Evolutionary conservation across 2,797 vertebrate species (phyloP).

Genomic region (Epinephelus awoara): DNA sequence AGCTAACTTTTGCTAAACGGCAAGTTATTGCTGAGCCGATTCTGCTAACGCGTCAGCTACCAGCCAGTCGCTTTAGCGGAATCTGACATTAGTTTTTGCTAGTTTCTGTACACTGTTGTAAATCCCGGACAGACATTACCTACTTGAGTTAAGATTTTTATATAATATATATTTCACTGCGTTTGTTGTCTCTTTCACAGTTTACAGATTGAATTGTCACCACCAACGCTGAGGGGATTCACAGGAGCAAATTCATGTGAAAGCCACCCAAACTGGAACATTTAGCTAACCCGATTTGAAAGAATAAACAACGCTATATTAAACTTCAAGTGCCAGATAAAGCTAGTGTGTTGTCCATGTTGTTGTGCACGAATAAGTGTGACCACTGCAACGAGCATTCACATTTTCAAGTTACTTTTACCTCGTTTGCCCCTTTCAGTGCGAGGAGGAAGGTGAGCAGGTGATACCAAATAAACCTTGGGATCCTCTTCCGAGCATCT

Average conservation of each 20-base stretch:
- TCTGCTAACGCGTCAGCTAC: conserved; percentile 39
- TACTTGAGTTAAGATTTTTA: fast-evolving
- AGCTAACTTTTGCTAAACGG: conserved; percentile 77
- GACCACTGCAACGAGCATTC: neutral
- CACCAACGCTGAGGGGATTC: neutral
- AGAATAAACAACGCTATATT: neutral
- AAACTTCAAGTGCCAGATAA: neutral
- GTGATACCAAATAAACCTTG: conserved; percentile 28
- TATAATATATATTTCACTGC: neutral
- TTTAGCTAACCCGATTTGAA: neutral
- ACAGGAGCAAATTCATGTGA: neutral
- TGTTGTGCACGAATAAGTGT: neutral
- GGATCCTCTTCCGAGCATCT: conserved; percentile 10
- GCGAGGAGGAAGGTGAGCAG: conserved; percentile 1
- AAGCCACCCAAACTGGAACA: neutral
- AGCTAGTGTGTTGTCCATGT: neutral
- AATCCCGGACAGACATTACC: fast-evolving
- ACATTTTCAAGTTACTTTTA: neutral
- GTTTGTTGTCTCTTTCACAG: neutral
- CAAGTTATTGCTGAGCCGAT: conserved; percentile 53
- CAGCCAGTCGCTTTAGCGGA: neutral
- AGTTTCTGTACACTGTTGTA: too few species aligned
- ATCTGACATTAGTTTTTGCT: neutral
- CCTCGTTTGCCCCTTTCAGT: neutral
- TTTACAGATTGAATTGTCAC: neutral